These are phyloP conservation scores for Elachura formosa DNA, from an alignment of 2,113 vertebrate genomes.

Conservation along the genomic window DNA sequence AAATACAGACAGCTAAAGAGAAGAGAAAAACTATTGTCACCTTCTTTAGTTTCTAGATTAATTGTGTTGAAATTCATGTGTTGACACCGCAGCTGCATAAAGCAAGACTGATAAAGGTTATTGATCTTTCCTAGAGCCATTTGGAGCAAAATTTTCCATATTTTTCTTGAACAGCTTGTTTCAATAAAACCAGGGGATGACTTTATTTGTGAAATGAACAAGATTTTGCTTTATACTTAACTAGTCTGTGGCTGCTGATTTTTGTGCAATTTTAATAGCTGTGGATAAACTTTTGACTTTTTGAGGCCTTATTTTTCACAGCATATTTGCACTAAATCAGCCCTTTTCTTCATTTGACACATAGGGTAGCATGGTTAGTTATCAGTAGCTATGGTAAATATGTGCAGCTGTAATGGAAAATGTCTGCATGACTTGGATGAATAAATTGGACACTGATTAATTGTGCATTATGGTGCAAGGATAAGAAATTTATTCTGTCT, in stretches of 20 bases:
- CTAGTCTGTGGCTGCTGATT: neutral
- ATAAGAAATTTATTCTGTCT: neutral
- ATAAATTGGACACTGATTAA: neutral
- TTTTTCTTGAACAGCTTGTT: neutral
- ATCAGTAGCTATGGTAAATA: neutral
- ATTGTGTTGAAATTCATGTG: constrained; percentile 66
- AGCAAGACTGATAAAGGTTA: constrained; percentile 43
- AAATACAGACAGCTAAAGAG: neutral
- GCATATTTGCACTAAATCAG: neutral
- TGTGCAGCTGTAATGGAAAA: neutral
- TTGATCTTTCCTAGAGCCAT: constrained; percentile 50
- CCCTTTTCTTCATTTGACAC: neutral
- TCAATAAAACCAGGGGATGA: neutral
- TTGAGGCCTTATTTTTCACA: neutral
- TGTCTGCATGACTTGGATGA: neutral
- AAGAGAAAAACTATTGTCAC: neutral
- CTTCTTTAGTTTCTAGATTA: neutral
- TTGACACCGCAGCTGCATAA: constrained; percentile 56
- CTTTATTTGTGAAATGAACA: neutral
- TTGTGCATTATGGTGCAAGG: neutral
- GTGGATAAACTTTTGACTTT: neutral
- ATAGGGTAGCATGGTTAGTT: neutral
- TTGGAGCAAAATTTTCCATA: neutral
- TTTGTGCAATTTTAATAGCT: neutral
- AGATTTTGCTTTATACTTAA: neutral